Percentiles rank a stretch among this genome's conserved stretches.
Conservation (phyloP, 2,797 vertebrate species). For the Okamejei kenojei region DNA sequence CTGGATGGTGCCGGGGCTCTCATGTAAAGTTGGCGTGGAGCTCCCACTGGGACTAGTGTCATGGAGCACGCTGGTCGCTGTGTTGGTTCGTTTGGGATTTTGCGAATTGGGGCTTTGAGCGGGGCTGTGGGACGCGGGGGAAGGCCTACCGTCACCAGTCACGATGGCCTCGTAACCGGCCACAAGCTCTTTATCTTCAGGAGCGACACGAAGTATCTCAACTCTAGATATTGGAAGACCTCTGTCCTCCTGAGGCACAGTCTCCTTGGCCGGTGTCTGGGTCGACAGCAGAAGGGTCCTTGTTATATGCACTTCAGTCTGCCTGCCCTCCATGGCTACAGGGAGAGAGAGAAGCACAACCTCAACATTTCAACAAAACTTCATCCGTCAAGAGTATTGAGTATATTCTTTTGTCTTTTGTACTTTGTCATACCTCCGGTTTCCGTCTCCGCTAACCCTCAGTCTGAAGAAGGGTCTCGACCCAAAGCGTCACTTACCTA, state of each 20-base stretch:
- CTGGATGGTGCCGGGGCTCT: too few species aligned
- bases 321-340: neutral
- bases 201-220: too few species aligned
- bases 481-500: too few species aligned
- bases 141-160: neutral
- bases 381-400: too few species aligned
- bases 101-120: neutral
- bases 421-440: too few species aligned
- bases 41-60: neutral
- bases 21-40: neutral
- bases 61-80: neutral
- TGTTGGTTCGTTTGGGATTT: too few species aligned
- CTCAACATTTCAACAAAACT: neutral
- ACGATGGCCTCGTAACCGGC: too few species aligned
- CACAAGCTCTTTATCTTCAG: too few species aligned
- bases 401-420: too few species aligned
- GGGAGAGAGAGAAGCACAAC: neutral
- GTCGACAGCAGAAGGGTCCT: neutral
- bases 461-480: too few species aligned
- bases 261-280: neutral
- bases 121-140: neutral
- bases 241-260: neutral
- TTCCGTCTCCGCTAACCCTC: too few species aligned
- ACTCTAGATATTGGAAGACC: neutral
- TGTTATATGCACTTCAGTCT: neutral